Percentiles rank a stretch among this genome's conserved stretches.
phyloP scores from a whole-genome alignment of 2,113 vertebrate genomes.

The Halcyon senegalensis region DNA sequence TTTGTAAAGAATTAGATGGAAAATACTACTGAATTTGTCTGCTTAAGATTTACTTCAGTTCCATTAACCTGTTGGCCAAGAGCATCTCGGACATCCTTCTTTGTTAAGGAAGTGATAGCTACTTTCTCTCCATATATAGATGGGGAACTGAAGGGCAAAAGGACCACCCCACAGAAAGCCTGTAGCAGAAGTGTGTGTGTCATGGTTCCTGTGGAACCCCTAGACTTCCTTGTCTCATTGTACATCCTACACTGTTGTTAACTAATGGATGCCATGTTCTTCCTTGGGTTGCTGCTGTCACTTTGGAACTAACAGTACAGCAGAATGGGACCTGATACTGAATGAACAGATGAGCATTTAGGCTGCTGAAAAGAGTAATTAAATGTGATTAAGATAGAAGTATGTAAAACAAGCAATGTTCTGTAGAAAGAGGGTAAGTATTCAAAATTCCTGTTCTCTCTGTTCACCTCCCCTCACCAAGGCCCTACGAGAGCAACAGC shows the following conservation, averaged over 20 bases:
- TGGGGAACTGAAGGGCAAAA: not conserved
- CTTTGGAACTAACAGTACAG: not conserved
- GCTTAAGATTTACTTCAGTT: not conserved
- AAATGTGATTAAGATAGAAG: not conserved
- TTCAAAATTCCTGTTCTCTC: not conserved
- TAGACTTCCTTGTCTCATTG: not conserved
- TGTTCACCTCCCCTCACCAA: fast-evolving
- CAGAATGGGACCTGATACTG: not conserved
- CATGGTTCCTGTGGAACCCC: not conserved
- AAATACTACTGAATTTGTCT: not conserved
- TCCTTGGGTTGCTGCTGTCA: not conserved
- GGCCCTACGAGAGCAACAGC: not conserved
- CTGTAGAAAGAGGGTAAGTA: not conserved
- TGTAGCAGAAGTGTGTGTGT: not conserved
- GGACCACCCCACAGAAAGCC: not conserved
- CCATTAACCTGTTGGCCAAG: not conserved
- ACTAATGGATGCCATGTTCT: not conserved
- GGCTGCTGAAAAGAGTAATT: not conserved
- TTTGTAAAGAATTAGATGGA: not conserved
- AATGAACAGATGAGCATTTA: not conserved
- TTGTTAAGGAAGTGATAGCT: not conserved
- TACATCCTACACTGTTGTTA: not conserved
- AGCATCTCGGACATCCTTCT: not conserved
- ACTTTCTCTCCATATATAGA: not conserved
- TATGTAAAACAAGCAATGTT: not conserved